Conservation (phyloP, 2,113 vertebrate species). For the Phoxinus phoxinus region DNA sequence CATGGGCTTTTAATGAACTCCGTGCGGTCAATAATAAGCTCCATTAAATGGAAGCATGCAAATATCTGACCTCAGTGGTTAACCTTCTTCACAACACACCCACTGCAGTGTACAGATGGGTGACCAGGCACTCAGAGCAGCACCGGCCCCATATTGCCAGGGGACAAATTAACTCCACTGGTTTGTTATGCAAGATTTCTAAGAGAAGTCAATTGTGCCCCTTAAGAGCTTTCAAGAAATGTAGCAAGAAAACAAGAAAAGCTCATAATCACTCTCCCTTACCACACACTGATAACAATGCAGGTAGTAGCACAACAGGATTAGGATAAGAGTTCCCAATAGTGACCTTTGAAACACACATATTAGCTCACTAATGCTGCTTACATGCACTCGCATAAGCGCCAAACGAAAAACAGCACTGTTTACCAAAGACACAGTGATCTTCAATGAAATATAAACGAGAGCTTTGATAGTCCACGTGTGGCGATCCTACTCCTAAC, state of each 20-base stretch:
- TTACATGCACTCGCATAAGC: background rate
- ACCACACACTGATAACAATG: constrained; percentile 26
- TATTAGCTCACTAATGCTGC: background rate
- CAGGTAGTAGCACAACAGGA: constrained; percentile 32
- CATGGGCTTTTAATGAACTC: constrained; percentile 11
- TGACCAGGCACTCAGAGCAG: background rate
- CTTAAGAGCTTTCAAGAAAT: constrained; percentile 12
- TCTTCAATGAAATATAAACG: background rate
- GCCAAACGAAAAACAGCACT: background rate
- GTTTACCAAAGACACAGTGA: background rate
- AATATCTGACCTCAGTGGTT: background rate
- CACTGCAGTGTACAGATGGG: background rate
- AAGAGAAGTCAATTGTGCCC: background rate
- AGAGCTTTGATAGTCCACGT: too few species aligned
- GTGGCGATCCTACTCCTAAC: too few species aligned
- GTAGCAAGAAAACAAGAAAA: constrained; percentile 6
- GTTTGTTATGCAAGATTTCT: background rate
- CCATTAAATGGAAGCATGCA: constrained; percentile 1
- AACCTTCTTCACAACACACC: background rate
- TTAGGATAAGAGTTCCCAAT: constrained; percentile 37
- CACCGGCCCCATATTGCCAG: background rate
- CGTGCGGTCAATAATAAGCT: background rate
- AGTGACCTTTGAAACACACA: constrained; percentile 21
- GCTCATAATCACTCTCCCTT: constrained; percentile 39
- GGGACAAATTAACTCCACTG: background rate